phyloP scores from a whole-genome alignment of 2,797 vertebrate genomes.

The Leucoraja ocellata region DNA sequence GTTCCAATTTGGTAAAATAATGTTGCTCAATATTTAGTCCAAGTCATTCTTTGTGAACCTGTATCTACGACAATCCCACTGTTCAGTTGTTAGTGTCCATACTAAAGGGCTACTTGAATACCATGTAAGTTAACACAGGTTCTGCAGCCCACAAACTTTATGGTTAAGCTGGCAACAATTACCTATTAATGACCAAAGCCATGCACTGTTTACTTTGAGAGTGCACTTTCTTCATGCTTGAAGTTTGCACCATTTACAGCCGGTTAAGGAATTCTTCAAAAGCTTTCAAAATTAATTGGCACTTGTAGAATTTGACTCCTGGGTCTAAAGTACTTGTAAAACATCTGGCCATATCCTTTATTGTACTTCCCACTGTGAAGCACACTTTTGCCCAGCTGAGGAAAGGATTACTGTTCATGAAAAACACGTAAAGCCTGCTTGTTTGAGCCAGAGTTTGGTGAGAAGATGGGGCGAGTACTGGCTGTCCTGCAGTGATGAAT shows the following conservation, averaged over 20 bases:
- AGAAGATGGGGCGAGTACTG: no score
- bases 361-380: background rate
- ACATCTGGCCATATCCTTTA: background rate
- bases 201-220: background rate
- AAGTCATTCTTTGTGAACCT: background rate
- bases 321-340: background rate
- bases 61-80: background rate
- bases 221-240: background rate
- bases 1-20: background rate
- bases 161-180: background rate
- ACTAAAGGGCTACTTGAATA: background rate
- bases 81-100: background rate
- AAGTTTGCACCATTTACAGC: background rate
- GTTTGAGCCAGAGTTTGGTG: no score
- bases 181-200: background rate
- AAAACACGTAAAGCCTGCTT: no score
- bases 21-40: background rate
- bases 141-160: background rate
- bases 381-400: background rate
- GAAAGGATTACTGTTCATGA: no score
- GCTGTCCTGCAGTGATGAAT: no score
- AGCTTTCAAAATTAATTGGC: background rate
- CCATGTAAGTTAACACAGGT: background rate
- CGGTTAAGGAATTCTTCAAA: background rate
- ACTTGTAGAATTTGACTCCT: background rate